These are phyloP conservation scores for Epirrhoe alternata DNA, from an alignment of 2,888 invertebrate genomes.

Conservation along the genomic window DNA sequence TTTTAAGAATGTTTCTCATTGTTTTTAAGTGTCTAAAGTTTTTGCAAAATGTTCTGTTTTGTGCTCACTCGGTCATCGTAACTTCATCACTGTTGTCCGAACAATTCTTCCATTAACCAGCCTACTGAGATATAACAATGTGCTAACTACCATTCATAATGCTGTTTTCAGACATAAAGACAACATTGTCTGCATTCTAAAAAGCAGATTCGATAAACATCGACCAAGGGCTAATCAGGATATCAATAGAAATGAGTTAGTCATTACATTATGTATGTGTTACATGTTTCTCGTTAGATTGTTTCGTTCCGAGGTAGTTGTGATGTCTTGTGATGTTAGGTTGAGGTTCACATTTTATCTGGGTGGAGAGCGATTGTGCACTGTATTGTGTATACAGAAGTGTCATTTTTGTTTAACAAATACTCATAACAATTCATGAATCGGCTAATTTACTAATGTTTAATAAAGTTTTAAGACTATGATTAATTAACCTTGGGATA, in stretches of 20 bases:
- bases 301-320: slow-evolving; percentile 36
- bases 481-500: not conserved
- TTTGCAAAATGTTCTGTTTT: slow-evolving; percentile 1
- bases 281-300: slow-evolving; percentile 45
- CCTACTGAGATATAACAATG: slow-evolving; percentile 48
- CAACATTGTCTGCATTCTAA: slow-evolving; percentile 52
- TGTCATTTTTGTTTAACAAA: not conserved
- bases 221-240: slow-evolving; percentile 43
- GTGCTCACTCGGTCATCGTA: slow-evolving; percentile 5
- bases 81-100: slow-evolving; percentile 21
- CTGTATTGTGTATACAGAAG: not conserved
- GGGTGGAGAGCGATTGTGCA: slow-evolving; percentile 25
- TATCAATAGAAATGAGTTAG: slow-evolving; percentile 52
- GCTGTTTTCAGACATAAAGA: slow-evolving; percentile 54
- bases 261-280: slow-evolving; percentile 28
- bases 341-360: slow-evolving; percentile 31
- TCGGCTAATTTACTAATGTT: not conserved
- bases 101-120: slow-evolving; percentile 24
- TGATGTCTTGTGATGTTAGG: slow-evolving; percentile 38
- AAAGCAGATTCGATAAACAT: slow-evolving; percentile 53
- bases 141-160: slow-evolving; percentile 55
- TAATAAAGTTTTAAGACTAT: not conserved
- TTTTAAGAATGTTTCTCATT: too few relatives aligned
- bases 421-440: slow-evolving; percentile 5
- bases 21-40: not conserved